Conservation (phyloP, 1,140 invertebrate genomes). For the Calosoma granatense region DNA sequence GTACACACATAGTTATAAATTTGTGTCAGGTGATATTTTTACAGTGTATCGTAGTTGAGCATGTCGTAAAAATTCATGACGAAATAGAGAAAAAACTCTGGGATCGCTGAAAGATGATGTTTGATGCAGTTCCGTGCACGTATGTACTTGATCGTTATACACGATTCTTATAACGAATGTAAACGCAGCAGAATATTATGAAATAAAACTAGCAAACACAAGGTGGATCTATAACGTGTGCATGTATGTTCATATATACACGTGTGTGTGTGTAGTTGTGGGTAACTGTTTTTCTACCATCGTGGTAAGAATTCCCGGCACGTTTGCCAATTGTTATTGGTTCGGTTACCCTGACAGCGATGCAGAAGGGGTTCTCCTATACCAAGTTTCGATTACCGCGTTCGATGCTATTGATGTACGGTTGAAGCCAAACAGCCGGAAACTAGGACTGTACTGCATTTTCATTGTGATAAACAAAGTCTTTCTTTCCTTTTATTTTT, state of each 20-base stretch:
- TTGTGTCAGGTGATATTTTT: too few species aligned
- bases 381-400: neutral
- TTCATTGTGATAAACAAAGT: neutral
- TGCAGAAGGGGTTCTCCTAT: neutral
- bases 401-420: neutral
- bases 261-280: neutral
- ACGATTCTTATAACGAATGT: neutral
- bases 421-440: neutral
- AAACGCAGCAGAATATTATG: neutral
- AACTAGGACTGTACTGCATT: neutral
- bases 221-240: neutral
- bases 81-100: neutral
- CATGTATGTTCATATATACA: too few species aligned
- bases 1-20: too few species aligned
- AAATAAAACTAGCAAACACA: neutral
- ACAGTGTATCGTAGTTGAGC: too few species aligned
- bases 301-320: neutral
- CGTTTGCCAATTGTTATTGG: conserved; percentile 4
- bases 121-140: neutral
- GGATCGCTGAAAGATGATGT: neutral
- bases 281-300: neutral
- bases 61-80: neutral
- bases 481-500: neutral
- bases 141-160: neutral
- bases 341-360: neutral